Evolutionary conservation across 2,888 invertebrate species (phyloP).

Genomic region (Synanthedon myopaeformis): DNA sequence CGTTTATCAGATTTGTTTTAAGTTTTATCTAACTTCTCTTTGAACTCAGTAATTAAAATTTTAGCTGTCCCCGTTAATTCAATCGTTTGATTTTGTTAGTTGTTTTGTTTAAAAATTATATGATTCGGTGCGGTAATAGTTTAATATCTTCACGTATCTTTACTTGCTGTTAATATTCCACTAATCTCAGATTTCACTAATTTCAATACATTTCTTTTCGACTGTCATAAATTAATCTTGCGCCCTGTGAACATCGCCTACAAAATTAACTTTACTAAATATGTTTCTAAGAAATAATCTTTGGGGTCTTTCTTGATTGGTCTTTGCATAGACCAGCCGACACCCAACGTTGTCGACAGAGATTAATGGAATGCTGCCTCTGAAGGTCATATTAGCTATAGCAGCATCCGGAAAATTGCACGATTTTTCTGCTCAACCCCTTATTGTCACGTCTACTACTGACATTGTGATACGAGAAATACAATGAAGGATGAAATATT

Average conservation of each 20-base stretch:
- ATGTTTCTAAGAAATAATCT: conserved; percentile 8
- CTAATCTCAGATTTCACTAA: no score
- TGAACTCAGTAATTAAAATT: background rate
- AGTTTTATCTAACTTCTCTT: background rate
- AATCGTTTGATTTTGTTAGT: no score
- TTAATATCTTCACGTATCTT: no score
- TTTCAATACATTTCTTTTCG: no score
- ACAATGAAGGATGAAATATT: conserved; percentile 24
- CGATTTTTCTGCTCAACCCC: conserved; percentile 55
- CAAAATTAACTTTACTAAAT: no score
- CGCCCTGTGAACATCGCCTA: no score
- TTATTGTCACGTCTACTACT: conserved; percentile 47
- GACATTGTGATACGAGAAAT: conserved; percentile 39
- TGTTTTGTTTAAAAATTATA: no score
- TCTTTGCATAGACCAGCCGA: conserved; percentile 42
- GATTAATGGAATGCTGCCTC: conserved; percentile 56
- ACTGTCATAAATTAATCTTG: no score
- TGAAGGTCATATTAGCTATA: conserved; percentile 60
- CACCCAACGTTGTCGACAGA: conserved; percentile 56
- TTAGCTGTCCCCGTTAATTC: background rate
- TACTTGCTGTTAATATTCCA: no score
- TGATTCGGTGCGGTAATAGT: no score
- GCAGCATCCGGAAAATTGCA: conserved; percentile 63
- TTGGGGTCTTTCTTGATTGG: conserved; percentile 36
- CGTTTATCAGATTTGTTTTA: conserved; percentile 4